Evolutionary conservation across 2,113 vertebrate species (phyloP).

Genomic region (Scopus umbretta): DNA sequence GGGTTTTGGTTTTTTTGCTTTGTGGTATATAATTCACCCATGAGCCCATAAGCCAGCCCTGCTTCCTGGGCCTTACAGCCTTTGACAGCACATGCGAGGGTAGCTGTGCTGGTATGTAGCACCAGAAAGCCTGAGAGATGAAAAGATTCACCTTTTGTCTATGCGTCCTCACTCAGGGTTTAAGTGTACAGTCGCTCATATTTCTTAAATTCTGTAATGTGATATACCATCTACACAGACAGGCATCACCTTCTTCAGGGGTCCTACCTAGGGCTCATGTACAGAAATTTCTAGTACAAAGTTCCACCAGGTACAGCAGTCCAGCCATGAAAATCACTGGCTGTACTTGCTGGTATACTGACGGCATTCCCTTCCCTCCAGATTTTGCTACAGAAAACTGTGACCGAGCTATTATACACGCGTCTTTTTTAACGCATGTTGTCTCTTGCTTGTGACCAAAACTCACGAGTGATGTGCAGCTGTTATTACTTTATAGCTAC

Average conservation of each 20-base stretch:
- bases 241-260: not conserved
- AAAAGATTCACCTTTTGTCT: not conserved
- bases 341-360: not conserved
- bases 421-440: not conserved
- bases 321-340: not conserved
- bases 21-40: not conserved
- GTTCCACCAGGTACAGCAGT: not conserved
- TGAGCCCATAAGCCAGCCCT: not conserved
- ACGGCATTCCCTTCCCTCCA: not conserved
- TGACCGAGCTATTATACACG: not conserved
- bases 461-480: not conserved
- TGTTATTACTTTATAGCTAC: not conserved
- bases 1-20: not conserved
- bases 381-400: not conserved
- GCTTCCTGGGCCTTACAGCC: not conserved
- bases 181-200: not conserved
- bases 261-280: not conserved
- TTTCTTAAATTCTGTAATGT: not conserved
- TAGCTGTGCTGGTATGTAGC: not conserved
- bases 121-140: not conserved
- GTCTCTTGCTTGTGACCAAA: not conserved
- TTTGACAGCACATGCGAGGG: not conserved
- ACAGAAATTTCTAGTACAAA: not conserved
- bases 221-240: not conserved
- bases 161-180: not conserved